These are phyloP conservation scores for Apocrypta bakeri DNA, from an alignment of 1,140 invertebrate species.

Conservation along the genomic window DNA sequence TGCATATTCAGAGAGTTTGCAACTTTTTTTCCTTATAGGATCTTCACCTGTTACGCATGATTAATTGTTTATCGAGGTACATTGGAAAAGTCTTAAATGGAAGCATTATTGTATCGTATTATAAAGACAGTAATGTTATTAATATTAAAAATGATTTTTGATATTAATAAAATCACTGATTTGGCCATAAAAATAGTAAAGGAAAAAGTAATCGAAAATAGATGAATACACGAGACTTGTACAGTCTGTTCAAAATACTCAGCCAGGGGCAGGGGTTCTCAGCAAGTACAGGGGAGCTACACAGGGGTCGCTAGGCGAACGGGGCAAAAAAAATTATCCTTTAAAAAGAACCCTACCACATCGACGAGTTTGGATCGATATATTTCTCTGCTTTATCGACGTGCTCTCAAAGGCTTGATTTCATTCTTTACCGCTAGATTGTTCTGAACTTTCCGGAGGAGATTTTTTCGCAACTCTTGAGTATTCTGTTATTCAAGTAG, in stretches of 20 bases:
- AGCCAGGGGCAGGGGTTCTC: not conserved
- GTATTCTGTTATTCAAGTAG: no score
- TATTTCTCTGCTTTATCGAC: slow-evolving; percentile 68
- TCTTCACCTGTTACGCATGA: not conserved
- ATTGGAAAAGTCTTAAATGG: not conserved
- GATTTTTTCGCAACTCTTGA: not conserved
- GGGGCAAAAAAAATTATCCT: slow-evolving; percentile 63
- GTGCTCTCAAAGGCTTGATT: slow-evolving; percentile 57
- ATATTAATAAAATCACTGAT: no score
- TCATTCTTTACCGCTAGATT: slow-evolving; percentile 62
- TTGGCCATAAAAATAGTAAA: no score
- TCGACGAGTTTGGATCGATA: slow-evolving; percentile 61
- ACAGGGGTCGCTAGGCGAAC: slow-evolving; percentile 44
- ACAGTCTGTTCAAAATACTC: not conserved
- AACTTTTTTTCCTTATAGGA: slow-evolving; percentile 9
- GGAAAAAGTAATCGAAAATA: no score
- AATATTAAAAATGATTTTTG: not conserved
- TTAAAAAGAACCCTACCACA: slow-evolving; percentile 67
- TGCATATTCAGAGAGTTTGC: slow-evolving; percentile 39
- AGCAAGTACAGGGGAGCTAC: not conserved
- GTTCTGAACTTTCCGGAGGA: slow-evolving; percentile 57
- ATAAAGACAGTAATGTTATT: no score
- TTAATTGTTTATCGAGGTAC: not conserved
- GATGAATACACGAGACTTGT: not conserved
- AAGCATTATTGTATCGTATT: no score